Evolutionary conservation across 2,888 invertebrate genomes (phyloP).

Genomic region (Mimas tiliae): DNA sequence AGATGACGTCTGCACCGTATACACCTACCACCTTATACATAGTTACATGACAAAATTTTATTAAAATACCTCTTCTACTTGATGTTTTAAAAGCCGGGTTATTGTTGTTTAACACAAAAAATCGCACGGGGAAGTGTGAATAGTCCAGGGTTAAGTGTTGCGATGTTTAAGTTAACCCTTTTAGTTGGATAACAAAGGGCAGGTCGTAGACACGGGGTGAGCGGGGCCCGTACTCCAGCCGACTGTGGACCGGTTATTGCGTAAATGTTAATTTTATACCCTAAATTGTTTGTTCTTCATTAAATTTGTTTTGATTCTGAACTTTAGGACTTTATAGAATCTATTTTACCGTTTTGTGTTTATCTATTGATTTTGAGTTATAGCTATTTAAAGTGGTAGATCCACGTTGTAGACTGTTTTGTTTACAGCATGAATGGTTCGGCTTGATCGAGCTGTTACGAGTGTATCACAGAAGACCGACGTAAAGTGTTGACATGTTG

Average conservation of each 20-base stretch:
- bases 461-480: no score
- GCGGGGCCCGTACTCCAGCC: slow-evolving; percentile 38
- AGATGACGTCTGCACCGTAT: no score
- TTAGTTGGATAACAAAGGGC: slow-evolving; percentile 67
- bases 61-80: not conserved
- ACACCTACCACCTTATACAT: no score
- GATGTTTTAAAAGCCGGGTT: slow-evolving; percentile 12
- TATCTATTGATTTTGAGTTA: not conserved
- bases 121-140: slow-evolving; percentile 45
- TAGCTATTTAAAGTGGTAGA: no score
- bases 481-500: no score
- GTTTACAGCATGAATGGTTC: no score
- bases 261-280: slow-evolving; percentile 58
- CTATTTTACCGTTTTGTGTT: not conserved
- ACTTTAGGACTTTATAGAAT: not conserved
- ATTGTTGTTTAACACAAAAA: slow-evolving; percentile 52
- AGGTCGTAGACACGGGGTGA: slow-evolving; percentile 52
- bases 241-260: slow-evolving; percentile 49
- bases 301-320: slow-evolving; percentile 15
- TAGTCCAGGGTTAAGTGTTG: slow-evolving; percentile 58
- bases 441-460: no score
- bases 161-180: slow-evolving; percentile 70
- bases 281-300: slow-evolving; percentile 52
- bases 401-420: no score
- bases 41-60: no score